These are phyloP conservation scores for Alitta virens DNA, from an alignment of 2,888 invertebrate species.

Conservation along the genomic window DNA sequence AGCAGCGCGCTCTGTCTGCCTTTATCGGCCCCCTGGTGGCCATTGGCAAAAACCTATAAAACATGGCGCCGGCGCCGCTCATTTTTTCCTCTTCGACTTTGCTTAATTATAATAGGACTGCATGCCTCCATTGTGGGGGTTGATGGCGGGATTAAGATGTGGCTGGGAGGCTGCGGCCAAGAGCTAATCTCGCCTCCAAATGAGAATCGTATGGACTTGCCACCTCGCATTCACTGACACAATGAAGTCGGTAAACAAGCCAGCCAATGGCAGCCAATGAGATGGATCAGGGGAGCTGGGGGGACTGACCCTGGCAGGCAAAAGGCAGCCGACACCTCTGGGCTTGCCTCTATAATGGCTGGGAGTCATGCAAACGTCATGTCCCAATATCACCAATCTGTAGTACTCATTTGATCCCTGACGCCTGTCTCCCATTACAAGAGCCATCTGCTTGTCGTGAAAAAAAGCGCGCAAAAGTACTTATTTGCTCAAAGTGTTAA, in stretches of 20 bases:
- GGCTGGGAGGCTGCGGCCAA: not conserved
- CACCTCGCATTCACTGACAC: not conserved
- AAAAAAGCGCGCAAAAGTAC: no score
- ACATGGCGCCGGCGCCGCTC: not conserved
- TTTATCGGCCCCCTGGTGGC: slow-evolving; percentile 8
- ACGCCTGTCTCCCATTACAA: no score
- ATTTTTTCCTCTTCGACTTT: slow-evolving; percentile 2
- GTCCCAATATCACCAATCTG: no score
- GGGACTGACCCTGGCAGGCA: not conserved
- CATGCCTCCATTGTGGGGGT: not conserved
- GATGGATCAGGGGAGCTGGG: not conserved
- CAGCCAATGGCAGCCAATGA: not conserved
- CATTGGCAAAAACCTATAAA: slow-evolving; percentile 17
- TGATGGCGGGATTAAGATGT: slow-evolving; percentile 11
- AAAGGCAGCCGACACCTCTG: not conserved
- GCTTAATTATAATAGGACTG: slow-evolving; percentile 13
- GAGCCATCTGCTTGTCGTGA: no score
- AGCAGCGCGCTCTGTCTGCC: not conserved
- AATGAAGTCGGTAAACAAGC: not conserved
- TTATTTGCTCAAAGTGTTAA: no score
- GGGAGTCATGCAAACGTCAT: no score
- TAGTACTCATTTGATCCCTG: no score
- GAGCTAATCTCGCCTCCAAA: not conserved
- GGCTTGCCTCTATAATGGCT: not conserved
- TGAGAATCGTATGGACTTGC: not conserved